phyloP scores from a whole-genome alignment of 2,113 vertebrate species.

The Dasyornis broadbenti region DNA sequence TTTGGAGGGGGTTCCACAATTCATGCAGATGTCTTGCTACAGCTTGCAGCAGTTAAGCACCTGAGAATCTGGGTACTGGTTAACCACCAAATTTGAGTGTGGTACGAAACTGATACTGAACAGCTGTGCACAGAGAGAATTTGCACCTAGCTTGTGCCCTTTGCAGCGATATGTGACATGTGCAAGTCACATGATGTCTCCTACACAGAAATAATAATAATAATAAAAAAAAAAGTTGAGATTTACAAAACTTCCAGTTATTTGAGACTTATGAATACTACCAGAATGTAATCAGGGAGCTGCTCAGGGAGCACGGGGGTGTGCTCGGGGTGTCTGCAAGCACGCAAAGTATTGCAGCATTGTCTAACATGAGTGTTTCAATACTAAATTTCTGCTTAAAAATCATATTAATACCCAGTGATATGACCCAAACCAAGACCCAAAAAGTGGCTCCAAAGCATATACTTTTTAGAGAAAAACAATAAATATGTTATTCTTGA shows the following conservation, averaged over 20 bases:
- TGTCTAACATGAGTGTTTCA: background rate
- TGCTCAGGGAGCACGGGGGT: rapidly evolving
- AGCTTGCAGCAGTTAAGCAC: background rate
- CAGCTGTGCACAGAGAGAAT: background rate
- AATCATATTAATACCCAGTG: background rate
- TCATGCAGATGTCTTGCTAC: background rate
- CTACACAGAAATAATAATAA: background rate
- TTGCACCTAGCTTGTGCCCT: background rate
- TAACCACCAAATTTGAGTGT: background rate
- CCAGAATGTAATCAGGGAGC: background rate
- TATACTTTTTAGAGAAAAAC: background rate
- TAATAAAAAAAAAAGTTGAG: rapidly evolving
- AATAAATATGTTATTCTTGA: background rate
- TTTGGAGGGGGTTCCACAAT: background rate
- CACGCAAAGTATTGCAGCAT: background rate
- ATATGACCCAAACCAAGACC: background rate
- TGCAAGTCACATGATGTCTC: background rate
- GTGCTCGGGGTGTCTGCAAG: rapidly evolving
- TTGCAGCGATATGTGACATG: background rate
- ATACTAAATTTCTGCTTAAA: background rate
- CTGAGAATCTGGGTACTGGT: background rate
- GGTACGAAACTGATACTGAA: background rate
- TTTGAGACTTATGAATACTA: background rate
- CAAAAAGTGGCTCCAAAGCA: background rate
- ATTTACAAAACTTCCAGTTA: background rate